Percentiles rank a stretch among this genome's conserved stretches.
These are phyloP conservation scores for Elymnias hypermnestra DNA, from an alignment of 1,140 invertebrate species.

Conservation along the genomic window DNA sequence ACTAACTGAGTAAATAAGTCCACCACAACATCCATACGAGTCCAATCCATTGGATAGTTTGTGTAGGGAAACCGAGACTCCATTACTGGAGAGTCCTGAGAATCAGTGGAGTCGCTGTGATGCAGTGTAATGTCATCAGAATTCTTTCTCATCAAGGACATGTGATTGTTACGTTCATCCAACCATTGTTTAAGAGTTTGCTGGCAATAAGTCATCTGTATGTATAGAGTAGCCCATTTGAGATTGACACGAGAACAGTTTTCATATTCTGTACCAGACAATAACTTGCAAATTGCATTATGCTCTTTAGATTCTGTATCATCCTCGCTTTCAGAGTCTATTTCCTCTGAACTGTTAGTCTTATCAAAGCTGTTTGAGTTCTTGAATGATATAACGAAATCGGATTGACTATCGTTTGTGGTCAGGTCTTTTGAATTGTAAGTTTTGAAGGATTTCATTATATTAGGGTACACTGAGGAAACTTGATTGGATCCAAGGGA, in stretches of 20 bases:
- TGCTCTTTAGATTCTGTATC: conserved; percentile 31
- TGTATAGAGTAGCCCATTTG: conserved; percentile 83
- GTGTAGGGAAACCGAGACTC: conserved; percentile 35
- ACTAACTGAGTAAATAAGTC: conserved; percentile 81
- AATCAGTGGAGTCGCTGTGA: conserved; percentile 46
- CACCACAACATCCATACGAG: conserved; percentile 66
- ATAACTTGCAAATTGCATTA: conserved; percentile 51
- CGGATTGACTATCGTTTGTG: conserved; percentile 46
- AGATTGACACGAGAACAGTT: conserved; percentile 68
- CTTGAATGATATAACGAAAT: conserved; percentile 59
- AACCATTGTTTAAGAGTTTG: conserved; percentile 85
- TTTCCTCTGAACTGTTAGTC: conserved; percentile 34
- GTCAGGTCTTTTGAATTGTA: conserved; percentile 62
- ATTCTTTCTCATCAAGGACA: conserved; percentile 39
- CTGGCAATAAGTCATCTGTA: conserved; percentile 89
- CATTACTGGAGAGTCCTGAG: conserved; percentile 16
- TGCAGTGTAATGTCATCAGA: conserved; percentile 50
- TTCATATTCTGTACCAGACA: conserved; percentile 42
- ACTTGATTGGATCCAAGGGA: conserved; percentile 35
- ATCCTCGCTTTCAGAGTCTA: conserved; percentile 43
- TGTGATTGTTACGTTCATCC: conserved; percentile 76
- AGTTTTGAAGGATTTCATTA: conserved; percentile 63
- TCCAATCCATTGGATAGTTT: conserved; percentile 44
- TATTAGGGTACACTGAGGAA: conserved; percentile 51
- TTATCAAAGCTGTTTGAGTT: conserved; percentile 52